Evolutionary conservation across 2,797 vertebrate genomes (phyloP).

Genomic region (Platalea minor): DNA sequence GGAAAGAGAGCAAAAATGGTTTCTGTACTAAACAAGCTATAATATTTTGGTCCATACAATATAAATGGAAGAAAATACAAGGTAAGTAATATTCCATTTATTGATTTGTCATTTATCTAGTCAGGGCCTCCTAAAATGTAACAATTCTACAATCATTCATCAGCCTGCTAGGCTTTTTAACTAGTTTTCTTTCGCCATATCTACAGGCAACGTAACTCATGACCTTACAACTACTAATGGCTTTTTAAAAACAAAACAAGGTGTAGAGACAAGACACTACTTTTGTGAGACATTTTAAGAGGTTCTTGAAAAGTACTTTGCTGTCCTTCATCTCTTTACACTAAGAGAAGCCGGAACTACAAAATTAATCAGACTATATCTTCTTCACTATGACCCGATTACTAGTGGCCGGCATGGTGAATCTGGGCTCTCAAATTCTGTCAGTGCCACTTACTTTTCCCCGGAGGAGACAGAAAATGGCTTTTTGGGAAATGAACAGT

Average conservation of each 20-base stretch:
- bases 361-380: background rate
- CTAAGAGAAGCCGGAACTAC: background rate
- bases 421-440: background rate
- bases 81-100: background rate
- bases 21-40: background rate
- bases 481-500: background rate
- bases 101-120: background rate
- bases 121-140: background rate
- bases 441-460: background rate
- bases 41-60: background rate
- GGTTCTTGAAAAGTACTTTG: background rate
- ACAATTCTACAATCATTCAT: background rate
- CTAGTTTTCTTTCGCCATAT: background rate
- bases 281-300: background rate
- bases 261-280: background rate
- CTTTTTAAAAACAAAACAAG: background rate
- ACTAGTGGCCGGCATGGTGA: background rate
- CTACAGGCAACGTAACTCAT: background rate
- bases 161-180: background rate
- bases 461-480: background rate
- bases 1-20: background rate
- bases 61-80: background rate
- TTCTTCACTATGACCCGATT: background rate
- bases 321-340: background rate
- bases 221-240: background rate